Evolutionary conservation across 1,140 invertebrate species (phyloP).

Genomic region (Solen grandis): DNA sequence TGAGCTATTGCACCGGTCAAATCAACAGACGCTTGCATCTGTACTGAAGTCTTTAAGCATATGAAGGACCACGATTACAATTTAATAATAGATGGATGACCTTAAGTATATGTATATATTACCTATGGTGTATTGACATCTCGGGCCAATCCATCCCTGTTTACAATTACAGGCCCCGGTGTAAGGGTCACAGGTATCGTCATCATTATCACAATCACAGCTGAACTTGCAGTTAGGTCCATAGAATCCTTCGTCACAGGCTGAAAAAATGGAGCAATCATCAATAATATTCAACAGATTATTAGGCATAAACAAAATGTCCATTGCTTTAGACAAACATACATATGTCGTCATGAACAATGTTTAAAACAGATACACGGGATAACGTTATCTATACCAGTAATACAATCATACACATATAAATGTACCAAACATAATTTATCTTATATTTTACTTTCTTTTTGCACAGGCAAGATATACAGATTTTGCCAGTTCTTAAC

Average conservation of each 20-base stretch:
- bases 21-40: too few relatives aligned
- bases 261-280: constrained; percentile 61
- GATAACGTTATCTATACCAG: not conserved
- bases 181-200: constrained; percentile 75
- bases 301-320: not conserved
- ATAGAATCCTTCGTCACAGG: constrained; percentile 69
- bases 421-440: not conserved
- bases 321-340: not conserved
- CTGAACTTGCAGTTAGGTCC: constrained; percentile 90
- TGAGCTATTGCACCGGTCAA: too few relatives aligned
- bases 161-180: constrained; percentile 88
- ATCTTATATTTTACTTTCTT: too few relatives aligned
- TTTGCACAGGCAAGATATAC: too few relatives aligned
- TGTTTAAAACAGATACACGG: not conserved
- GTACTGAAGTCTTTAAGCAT: too few relatives aligned
- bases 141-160: constrained; percentile 81
- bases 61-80: too few relatives aligned
- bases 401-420: not conserved
- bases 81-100: too few relatives aligned
- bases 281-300: not conserved
- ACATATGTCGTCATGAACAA: not conserved
- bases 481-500: too few relatives aligned
- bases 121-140: constrained; percentile 74
- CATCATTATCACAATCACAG: constrained; percentile 90
- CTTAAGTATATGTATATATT: too few relatives aligned